A percentile compares a stretch with the other conserved stretches of the same genome.
phyloP scores from a whole-genome alignment of 2,113 vertebrate genomes.

The Hippopotamus amphibius region DNA sequence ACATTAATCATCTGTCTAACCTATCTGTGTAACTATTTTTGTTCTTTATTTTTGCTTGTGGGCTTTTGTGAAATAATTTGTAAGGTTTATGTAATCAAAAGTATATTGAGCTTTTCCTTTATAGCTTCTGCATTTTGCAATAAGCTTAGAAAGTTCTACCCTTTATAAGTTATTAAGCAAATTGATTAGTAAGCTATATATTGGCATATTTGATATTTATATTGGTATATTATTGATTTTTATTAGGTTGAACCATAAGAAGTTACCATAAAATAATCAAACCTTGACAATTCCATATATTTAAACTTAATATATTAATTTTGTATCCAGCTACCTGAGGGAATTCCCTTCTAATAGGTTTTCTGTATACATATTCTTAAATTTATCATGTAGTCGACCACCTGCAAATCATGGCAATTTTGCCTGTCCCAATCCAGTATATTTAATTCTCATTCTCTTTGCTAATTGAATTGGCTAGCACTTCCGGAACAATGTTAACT shows the following conservation, averaged over 20 bases:
- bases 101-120: neutral
- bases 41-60: neutral
- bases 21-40: neutral
- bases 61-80: slow-evolving; percentile 27
- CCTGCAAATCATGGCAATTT: neutral
- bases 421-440: neutral
- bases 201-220: neutral
- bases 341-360: slow-evolving; percentile 27
- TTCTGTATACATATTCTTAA: neutral
- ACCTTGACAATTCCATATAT: neutral
- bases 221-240: neutral
- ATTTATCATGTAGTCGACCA: neutral
- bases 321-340: neutral
- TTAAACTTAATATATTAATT: neutral
- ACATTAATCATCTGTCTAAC: neutral
- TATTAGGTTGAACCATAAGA: neutral
- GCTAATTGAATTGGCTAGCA: neutral
- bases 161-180: neutral
- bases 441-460: neutral
- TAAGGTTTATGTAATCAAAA: slow-evolving; percentile 26
- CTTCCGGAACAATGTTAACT: neutral
- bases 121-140: neutral
- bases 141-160: neutral
- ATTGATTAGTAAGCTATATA: neutral
- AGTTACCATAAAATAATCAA: neutral